Conservation (phyloP, 2,113 vertebrate species). For the Oreochromis aureus region DNA sequence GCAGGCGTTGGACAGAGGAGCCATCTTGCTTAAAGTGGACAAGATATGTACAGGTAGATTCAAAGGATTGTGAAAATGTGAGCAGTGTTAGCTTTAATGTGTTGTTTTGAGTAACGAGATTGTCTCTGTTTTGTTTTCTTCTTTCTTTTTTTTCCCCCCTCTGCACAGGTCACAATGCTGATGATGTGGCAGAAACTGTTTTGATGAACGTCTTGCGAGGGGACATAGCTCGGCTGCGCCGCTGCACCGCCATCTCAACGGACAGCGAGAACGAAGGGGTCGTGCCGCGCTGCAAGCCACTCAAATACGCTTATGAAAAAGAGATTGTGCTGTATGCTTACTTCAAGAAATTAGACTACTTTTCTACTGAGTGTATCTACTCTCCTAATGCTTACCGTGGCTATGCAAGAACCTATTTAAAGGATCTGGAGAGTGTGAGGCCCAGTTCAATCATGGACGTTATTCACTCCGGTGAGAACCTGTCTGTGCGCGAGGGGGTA, state of each 20-base stretch:
- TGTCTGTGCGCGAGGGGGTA: slow-evolving; percentile 76
- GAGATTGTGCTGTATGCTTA: slow-evolving; percentile 93
- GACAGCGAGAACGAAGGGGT: slow-evolving; percentile 74
- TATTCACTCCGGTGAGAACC: slow-evolving; percentile 83
- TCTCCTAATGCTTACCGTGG: slow-evolving; percentile 87
- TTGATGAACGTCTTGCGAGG: slow-evolving; percentile 88
- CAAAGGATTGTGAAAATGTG: background rate
- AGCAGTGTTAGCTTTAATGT: background rate
- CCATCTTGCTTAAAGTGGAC: slow-evolving; percentile 80
- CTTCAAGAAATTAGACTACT: slow-evolving; percentile 87
- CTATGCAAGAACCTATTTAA: slow-evolving; percentile 80
- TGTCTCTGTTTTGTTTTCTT: background rate
- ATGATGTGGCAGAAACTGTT: slow-evolving; percentile 85
- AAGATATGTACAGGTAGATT: slow-evolving; percentile 84
- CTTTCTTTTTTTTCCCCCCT: rapidly evolving
- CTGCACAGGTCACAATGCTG: slow-evolving; percentile 82
- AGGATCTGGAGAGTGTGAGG: slow-evolving; percentile 80
- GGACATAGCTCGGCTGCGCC: slow-evolving; percentile 78
- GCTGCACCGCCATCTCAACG: slow-evolving; percentile 76
- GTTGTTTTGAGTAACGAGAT: background rate
- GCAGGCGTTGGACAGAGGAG: slow-evolving; percentile 82
- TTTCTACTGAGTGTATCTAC: slow-evolving; percentile 86
- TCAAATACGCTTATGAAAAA: slow-evolving; percentile 88
- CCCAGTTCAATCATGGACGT: slow-evolving; percentile 84
- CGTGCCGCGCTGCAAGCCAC: slow-evolving; percentile 84